These are phyloP conservation scores for Morinoia aosen DNA, from an alignment of 2,888 invertebrate genomes.

Conservation along the genomic window DNA sequence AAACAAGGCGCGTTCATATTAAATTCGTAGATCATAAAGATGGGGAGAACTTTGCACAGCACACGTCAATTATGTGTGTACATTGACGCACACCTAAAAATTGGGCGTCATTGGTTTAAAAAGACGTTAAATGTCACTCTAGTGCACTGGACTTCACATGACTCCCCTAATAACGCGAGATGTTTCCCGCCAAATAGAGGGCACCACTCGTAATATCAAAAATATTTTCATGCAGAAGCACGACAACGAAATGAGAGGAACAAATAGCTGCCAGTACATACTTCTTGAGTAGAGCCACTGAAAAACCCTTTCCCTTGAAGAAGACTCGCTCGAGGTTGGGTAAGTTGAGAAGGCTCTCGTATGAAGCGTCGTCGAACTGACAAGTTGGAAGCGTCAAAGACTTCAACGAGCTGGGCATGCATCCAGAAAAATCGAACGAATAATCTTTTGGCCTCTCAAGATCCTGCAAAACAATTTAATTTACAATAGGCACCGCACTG, in stretches of 20 bases:
- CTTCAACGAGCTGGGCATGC: not conserved
- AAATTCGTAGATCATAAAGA: too few relatives aligned
- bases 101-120: too few relatives aligned
- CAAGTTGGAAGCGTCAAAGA: not conserved
- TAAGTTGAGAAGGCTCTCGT: not conserved
- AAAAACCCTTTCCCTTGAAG: not conserved
- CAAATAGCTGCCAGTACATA: not conserved
- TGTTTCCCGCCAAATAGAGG: too few relatives aligned
- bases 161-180: too few relatives aligned
- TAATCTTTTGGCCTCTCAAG: not conserved
- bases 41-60: too few relatives aligned
- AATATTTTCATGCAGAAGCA: not conserved
- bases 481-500: too few relatives aligned
- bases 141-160: too few relatives aligned
- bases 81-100: too few relatives aligned
- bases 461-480: not conserved
- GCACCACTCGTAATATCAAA: too few relatives aligned
- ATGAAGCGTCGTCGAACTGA: not conserved
- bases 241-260: not conserved
- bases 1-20: too few relatives aligned
- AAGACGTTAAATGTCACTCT: too few relatives aligned
- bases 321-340: conserved; percentile 7
- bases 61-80: too few relatives aligned
- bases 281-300: not conserved
- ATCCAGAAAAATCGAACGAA: not conserved